Conservation (phyloP, 1,140 invertebrate genomes). For the Lasioglossum baleicum region DNA sequence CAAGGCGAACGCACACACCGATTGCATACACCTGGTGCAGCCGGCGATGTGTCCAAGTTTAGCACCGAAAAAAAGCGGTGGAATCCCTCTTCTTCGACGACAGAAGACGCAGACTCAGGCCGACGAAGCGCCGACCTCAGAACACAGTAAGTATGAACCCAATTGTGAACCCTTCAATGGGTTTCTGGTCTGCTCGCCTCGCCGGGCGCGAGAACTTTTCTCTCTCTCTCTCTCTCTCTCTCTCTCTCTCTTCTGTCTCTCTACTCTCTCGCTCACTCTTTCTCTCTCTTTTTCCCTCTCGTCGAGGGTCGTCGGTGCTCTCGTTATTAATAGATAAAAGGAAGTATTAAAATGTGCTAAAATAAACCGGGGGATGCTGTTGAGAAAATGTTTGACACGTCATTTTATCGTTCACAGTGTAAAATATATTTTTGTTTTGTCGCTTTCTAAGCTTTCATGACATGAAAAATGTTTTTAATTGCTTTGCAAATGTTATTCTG, state of each 20-base stretch:
- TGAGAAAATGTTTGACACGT: too few species aligned
- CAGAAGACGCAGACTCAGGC: slow-evolving; percentile 85
- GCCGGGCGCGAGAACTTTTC: neutral
- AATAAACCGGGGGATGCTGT: too few species aligned
- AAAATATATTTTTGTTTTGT: too few species aligned
- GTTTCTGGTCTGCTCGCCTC: neutral
- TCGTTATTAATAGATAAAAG: too few species aligned
- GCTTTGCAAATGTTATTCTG: too few species aligned
- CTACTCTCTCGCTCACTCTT: neutral
- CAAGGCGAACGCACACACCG: slow-evolving; percentile 94
- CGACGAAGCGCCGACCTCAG: slow-evolving; percentile 67
- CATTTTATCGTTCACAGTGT: too few species aligned
- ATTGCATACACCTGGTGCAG: slow-evolving; percentile 83
- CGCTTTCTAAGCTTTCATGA: too few species aligned
- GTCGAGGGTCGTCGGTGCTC: slow-evolving; percentile 30
- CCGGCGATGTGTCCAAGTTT: slow-evolving; percentile 73
- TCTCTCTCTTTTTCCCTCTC: neutral
- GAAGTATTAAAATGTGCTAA: too few species aligned
- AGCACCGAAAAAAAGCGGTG: slow-evolving; percentile 85
- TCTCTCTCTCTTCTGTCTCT: neutral
- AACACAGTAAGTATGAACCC: slow-evolving; percentile 74
- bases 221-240: slow-evolving; percentile 3
- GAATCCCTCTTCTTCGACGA: slow-evolving; percentile 89
- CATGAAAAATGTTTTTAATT: too few species aligned
- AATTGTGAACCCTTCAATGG: neutral